Base-by-base conservation (phyloP, 1,140 invertebrate species). In the Ceratina calcarata region DNA sequence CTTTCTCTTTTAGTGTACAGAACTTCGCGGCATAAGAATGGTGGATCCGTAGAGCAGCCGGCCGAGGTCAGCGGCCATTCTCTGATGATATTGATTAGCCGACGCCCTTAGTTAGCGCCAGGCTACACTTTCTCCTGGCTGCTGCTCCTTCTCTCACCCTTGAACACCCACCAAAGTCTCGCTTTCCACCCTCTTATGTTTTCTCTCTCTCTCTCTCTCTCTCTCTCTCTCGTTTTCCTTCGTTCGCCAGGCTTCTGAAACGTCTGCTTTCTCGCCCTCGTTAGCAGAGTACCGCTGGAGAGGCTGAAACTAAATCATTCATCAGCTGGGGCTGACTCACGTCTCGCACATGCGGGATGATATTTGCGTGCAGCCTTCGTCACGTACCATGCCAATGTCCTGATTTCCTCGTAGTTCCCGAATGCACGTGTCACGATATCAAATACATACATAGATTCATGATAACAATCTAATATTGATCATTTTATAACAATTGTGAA, bases 11-110 rank as follows among this genome's bases (percentile, higher is more conserved):
- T 22, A 16, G 62, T 75, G 7, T 10, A 45, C 8, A 10, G 24
- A 66, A 85, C 69, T 62, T 32, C 27, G 27, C 27, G 71, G 68
- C 74, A 77, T 86, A 85, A 83, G 73, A 87, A 85, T 87, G 62
- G 83, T 78, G 58, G 77, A 68, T 88, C 67, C 78, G 76, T 51
- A 51, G 71, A 73, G 71, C 37, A 45, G 37, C 81, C 58, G 67
- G 77, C 62, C 70, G 81, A 87, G 85, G 83, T 83, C 83, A 86
- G 84, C 86, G 87, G 89, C 89, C 89, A 90, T 91, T 91, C 86
- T 84, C 86, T 88, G 89, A 91, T 90, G 89, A 92, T 93, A 93
- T 93, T 93, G 91, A 93, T 93, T 93, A 92, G 91, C 90, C 91
- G 90, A 92, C 91, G 91, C 91, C 91, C 91, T 90, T 92, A 92